phyloP scores from a whole-genome alignment of 2,113 vertebrate species.

The Cacatua alba region DNA sequence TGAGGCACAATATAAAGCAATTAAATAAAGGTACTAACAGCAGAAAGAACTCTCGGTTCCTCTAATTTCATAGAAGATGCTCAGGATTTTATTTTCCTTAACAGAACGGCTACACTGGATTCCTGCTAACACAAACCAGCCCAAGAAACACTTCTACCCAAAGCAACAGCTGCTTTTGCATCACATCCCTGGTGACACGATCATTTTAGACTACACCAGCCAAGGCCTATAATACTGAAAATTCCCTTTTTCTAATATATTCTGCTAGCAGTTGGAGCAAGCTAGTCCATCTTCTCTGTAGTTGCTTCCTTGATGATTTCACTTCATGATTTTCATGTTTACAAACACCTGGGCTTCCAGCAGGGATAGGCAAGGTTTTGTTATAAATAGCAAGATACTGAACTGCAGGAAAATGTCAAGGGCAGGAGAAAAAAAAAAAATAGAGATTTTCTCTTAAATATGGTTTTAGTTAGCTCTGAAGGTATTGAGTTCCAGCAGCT shows the following conservation, averaged over 20 bases:
- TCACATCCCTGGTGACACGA: not conserved
- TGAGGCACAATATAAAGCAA: fast-evolving
- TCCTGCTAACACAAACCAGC: not conserved
- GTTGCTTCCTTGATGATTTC: not conserved
- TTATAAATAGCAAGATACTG: not conserved
- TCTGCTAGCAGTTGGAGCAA: not conserved
- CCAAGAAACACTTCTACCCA: not conserved
- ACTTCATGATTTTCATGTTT: not conserved
- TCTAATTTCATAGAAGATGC: too few species aligned
- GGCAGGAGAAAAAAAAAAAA: not conserved
- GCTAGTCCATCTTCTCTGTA: not conserved
- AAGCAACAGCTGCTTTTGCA: not conserved
- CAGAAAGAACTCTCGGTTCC: not conserved
- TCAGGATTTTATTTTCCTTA: not conserved
- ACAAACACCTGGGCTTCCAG: slow-evolving; percentile 31
- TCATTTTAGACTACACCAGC: not conserved
- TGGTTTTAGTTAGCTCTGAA: not conserved
- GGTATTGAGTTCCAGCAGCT: fast-evolving
- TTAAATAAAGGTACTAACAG: not conserved
- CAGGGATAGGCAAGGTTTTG: not conserved
- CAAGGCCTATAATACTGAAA: not conserved
- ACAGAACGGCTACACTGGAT: not conserved
- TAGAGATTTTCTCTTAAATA: not conserved
- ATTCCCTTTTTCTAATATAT: not conserved
- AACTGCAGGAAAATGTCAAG: not conserved